Conservation (phyloP, 2,797 vertebrate genomes). For the Manis pentadactyla region DNA sequence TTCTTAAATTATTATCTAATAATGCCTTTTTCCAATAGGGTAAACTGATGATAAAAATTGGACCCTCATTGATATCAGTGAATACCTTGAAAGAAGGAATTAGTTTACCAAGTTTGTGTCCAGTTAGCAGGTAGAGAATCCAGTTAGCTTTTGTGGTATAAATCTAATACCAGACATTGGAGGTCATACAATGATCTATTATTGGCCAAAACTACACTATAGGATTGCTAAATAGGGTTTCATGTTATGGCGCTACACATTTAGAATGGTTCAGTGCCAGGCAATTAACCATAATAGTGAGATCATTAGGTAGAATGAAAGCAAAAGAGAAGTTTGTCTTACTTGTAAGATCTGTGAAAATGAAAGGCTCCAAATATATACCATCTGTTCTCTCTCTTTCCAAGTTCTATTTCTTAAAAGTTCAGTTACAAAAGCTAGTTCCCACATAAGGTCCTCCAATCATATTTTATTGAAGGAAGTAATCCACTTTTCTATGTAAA, state of each 20-base stretch:
- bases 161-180: not conserved
- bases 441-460: not conserved
- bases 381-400: conserved; percentile 53
- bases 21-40: not conserved
- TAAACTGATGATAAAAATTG: not conserved
- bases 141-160: not conserved
- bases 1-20: not conserved
- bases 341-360: conserved; percentile 30
- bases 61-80: not conserved
- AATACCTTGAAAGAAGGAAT: not conserved
- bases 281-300: not conserved
- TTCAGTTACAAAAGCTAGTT: conserved; percentile 34
- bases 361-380: not conserved
- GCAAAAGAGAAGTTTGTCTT: conserved; percentile 3
- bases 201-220: not conserved
- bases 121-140: not conserved
- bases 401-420: conserved; percentile 50
- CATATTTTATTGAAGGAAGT: not conserved
- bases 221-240: not conserved
- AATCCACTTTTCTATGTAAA: not conserved
- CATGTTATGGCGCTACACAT: not conserved
- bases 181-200: not conserved
- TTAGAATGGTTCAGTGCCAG: not conserved
- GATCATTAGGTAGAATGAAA: conserved; percentile 42
- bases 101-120: not conserved